Conservation (phyloP, 1,140 invertebrate genomes). For the Mactra quadrangularis region DNA sequence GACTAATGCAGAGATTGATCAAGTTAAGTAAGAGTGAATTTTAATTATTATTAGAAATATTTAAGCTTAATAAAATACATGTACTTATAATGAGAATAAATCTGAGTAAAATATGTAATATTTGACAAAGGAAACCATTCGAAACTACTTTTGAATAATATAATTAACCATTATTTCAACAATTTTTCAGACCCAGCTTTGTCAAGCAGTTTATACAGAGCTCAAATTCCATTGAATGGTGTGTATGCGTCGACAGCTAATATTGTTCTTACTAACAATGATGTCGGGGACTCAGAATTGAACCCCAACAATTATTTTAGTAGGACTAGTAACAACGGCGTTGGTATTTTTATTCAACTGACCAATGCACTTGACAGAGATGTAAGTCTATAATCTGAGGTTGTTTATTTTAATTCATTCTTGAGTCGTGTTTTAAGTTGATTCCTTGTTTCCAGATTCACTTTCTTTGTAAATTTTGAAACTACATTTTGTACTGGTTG, state of each 20-base stretch:
- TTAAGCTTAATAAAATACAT: too few relatives aligned
- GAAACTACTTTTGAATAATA: too few relatives aligned
- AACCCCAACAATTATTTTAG: conserved; percentile 17
- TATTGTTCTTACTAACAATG: neutral
- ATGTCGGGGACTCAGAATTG: neutral
- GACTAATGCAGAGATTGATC: too few relatives aligned
- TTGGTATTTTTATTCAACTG: conserved; percentile 57
- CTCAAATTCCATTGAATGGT: conserved; percentile 26
- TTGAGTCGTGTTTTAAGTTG: neutral
- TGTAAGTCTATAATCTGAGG: conserved; percentile 40
- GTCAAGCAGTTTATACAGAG: neutral
- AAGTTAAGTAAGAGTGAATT: too few relatives aligned
- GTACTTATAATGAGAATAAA: too few relatives aligned
- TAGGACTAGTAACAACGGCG: neutral
- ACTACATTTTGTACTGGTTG: too few relatives aligned
- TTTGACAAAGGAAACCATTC: too few relatives aligned
- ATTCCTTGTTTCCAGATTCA: neutral
- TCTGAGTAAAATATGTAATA: too few relatives aligned
- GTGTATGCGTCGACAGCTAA: neutral
- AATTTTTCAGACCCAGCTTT: neutral
- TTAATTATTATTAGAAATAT: too few relatives aligned
- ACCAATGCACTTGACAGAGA: conserved; percentile 64
- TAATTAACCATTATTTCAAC: too few relatives aligned
- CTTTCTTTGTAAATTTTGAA: neutral
- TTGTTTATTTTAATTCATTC: neutral